Evolutionary conservation across 2,888 invertebrate genomes (phyloP).

Genomic region (Incurvaria masculella): DNA sequence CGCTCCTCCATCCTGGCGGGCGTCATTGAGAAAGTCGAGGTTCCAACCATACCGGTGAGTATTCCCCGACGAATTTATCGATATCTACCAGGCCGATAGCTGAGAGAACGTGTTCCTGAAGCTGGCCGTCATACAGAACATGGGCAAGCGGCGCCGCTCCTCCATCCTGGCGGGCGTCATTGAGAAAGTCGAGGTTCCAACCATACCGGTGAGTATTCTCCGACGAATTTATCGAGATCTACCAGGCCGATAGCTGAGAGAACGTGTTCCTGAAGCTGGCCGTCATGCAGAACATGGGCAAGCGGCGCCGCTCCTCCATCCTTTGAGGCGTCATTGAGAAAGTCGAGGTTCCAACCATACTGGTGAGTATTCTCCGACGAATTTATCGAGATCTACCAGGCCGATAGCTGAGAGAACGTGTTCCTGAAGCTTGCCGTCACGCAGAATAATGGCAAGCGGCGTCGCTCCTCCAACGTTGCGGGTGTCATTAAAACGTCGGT

Average conservation of each 20-base stretch:
- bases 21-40: conserved; percentile 64
- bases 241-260: conserved; percentile 71
- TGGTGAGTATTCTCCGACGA: no score
- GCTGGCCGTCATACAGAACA: conserved; percentile 74
- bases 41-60: conserved; percentile 62
- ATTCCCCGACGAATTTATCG: conserved; percentile 67
- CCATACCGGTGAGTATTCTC: conserved; percentile 66
- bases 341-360: conserved; percentile 62
- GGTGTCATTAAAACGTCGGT: no score
- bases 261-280: conserved; percentile 80
- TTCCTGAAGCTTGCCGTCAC: no score
- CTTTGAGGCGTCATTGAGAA: conserved; percentile 70
- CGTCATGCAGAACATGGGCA: conserved; percentile 77
- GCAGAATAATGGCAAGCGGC: no score
- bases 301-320: conserved; percentile 75
- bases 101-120: conserved; percentile 81
- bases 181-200: conserved; percentile 62
- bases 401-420: no score
- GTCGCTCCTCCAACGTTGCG: no score
- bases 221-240: conserved; percentile 68
- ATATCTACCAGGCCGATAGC: conserved; percentile 68
- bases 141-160: conserved; percentile 75
- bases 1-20: conserved; percentile 77
- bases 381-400: no score
- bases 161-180: conserved; percentile 76